Conservation (phyloP, 2,888 invertebrate genomes). For the Apeira syringaria region DNA sequence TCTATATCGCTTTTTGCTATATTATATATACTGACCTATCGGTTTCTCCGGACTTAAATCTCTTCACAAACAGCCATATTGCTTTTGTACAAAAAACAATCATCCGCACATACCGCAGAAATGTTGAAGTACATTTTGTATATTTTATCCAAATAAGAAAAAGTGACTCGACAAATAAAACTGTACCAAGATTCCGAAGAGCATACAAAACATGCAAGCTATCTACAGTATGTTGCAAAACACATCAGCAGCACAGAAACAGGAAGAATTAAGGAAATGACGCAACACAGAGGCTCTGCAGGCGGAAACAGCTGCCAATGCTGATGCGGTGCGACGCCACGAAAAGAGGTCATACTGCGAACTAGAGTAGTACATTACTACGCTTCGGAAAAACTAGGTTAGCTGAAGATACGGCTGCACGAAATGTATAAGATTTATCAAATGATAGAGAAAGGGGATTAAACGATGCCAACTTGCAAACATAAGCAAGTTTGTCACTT, state of each 20-base stretch:
- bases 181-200: too few species aligned
- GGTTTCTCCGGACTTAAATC: slow-evolving; percentile 38
- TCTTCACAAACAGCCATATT: slow-evolving; percentile 29
- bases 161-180: too few species aligned
- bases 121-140: slow-evolving; percentile 3
- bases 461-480: background rate
- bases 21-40: slow-evolving; percentile 42
- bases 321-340: slow-evolving; percentile 33
- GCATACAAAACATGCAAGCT: background rate
- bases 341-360: slow-evolving; percentile 39
- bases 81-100: slow-evolving; percentile 36
- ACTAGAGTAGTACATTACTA: slow-evolving; percentile 24
- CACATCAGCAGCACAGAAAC: slow-evolving; percentile 24
- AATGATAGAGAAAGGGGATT: background rate
- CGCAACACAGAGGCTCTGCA: slow-evolving; percentile 34
- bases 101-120: too few species aligned
- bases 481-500: background rate
- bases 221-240: slow-evolving; percentile 8
- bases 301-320: slow-evolving; percentile 48
- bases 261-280: slow-evolving; percentile 33
- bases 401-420: slow-evolving; percentile 9
- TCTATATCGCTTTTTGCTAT: too few species aligned
- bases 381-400: slow-evolving; percentile 38
- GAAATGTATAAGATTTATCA: slow-evolving; percentile 9
- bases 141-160: slow-evolving; percentile 2